Evolutionary conservation across 2,113 vertebrate genomes (phyloP).

Genomic region (Bambusicola thoracicus): DNA sequence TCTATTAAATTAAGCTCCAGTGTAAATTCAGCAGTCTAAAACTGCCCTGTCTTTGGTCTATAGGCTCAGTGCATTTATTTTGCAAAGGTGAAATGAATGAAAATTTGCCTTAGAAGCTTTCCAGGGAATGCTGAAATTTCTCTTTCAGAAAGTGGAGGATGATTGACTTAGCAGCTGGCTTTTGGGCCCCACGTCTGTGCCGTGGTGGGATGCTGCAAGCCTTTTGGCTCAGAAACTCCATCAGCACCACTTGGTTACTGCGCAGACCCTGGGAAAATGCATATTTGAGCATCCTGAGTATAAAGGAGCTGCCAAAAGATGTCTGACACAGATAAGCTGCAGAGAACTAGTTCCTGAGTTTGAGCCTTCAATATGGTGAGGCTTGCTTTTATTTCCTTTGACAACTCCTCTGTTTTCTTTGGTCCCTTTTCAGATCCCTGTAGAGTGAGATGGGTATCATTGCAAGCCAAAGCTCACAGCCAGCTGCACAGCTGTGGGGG

Average conservation of each 20-base stretch:
- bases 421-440: not conserved
- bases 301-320: not conserved
- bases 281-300: fast-evolving
- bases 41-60: fast-evolving
- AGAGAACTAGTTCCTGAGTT: not conserved
- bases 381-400: not conserved
- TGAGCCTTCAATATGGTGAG: not conserved
- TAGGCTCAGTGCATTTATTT: fast-evolving
- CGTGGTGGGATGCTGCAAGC: too few species aligned
- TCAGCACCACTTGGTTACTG: too few species aligned
- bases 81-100: not conserved
- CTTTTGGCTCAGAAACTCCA: not conserved
- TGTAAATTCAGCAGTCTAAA: not conserved
- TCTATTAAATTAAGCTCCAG: not conserved
- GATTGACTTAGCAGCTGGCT: not conserved
- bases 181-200: fast-evolving
- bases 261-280: not conserved
- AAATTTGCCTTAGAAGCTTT: not conserved
- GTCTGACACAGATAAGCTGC: not conserved
- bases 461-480: not conserved
- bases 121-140: not conserved
- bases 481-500: not conserved
- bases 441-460: fast-evolving
- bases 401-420: not conserved
- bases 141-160: fast-evolving